phyloP scores from a whole-genome alignment of 2,113 vertebrate species.

The Elanoides forficatus region DNA sequence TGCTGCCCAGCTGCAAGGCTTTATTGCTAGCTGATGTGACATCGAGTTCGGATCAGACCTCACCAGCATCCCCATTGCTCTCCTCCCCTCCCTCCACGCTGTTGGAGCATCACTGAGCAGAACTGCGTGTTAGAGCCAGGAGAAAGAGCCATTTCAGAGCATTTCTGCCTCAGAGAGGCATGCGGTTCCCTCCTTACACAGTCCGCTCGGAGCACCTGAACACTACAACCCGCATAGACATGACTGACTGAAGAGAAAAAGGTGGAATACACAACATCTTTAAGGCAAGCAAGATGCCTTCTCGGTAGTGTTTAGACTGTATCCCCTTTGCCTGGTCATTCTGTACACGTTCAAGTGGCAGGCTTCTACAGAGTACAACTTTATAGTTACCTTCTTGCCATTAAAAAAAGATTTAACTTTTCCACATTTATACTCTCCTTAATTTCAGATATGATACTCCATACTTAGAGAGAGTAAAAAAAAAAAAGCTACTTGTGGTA shows the following conservation, averaged over 20 bases:
- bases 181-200: neutral
- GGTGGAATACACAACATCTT: neutral
- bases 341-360: neutral
- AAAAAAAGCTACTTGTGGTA: too few relatives aligned
- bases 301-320: neutral
- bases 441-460: too few relatives aligned
- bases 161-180: neutral
- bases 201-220: neutral
- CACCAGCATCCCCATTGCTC: neutral
- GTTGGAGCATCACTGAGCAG: neutral
- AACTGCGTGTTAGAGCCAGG: neutral
- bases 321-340: neutral
- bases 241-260: neutral
- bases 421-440: too few relatives aligned
- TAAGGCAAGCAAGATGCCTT: neutral
- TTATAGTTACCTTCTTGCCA: neutral
- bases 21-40: neutral
- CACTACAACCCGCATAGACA: neutral
- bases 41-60: neutral
- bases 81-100: neutral
- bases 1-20: neutral
- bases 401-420: neutral
- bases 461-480: too few relatives aligned
- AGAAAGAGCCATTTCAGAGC: neutral
- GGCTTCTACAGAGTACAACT: too few relatives aligned